Percentiles rank a stretch among this genome's conserved stretches.
These are phyloP conservation scores for Drosophila nigrodunni DNA, from an alignment of 1,140 invertebrate genomes.

Conservation along the genomic window DNA sequence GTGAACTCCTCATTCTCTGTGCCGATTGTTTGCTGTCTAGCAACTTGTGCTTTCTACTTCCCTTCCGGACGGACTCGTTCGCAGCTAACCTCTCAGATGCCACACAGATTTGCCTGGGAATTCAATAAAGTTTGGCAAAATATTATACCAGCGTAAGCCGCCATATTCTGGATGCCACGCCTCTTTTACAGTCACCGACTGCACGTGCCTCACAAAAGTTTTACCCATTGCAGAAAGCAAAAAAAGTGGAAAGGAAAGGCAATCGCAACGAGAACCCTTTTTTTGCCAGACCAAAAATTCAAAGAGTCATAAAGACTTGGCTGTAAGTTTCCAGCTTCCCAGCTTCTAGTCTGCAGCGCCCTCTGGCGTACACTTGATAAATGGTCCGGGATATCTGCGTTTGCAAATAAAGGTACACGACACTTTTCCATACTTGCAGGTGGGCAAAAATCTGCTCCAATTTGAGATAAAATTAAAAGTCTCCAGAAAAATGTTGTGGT, in stretches of 20 bases:
- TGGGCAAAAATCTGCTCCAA: conserved; percentile 1
- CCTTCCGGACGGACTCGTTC: neutral
- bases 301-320: conserved; percentile 79
- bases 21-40: conserved; percentile 44
- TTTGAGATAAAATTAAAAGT: conserved; percentile 36
- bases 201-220: conserved; percentile 72
- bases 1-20: neutral
- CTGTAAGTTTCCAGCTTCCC: conserved; percentile 21
- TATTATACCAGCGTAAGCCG: conserved; percentile 71
- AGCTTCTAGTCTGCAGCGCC: conserved; percentile 35
- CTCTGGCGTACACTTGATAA: conserved; percentile 69
- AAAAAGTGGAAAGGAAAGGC: neutral
- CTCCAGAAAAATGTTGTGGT: conserved; percentile 16
- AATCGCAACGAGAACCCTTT: conserved; percentile 19
- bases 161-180: conserved; percentile 54
- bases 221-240: conserved; percentile 29
- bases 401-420: conserved; percentile 29
- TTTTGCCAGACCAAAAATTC: conserved; percentile 42
- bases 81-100: conserved; percentile 38
- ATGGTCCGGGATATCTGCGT: conserved; percentile 49
- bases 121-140: conserved; percentile 82
- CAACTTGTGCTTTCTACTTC: conserved; percentile 30
- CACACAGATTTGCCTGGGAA: conserved; percentile 73
- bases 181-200: conserved; percentile 39
- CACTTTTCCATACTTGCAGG: conserved; percentile 9